Evolutionary conservation across 2,888 invertebrate species (phyloP).

Genomic region (Ophion costatus): DNA sequence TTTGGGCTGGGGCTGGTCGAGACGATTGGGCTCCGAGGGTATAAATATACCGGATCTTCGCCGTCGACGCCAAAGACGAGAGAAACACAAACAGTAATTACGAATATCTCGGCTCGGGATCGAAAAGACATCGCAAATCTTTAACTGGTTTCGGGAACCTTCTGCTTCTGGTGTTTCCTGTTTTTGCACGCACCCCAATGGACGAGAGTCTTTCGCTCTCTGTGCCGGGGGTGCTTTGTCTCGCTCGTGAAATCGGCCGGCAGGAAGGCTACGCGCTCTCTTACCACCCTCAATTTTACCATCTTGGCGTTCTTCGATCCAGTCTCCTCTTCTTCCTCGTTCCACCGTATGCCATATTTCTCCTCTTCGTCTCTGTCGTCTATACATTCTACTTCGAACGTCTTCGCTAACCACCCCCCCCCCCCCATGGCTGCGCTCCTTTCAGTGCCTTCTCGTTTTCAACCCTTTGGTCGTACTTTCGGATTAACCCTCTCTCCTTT

Average conservation of each 20-base stretch:
- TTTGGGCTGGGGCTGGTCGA: slow-evolving; percentile 59
- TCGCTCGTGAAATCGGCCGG: slow-evolving; percentile 56
- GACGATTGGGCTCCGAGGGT: slow-evolving; percentile 69
- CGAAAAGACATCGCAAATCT: slow-evolving; percentile 84
- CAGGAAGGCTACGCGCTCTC: slow-evolving; percentile 43
- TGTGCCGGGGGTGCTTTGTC: slow-evolving; percentile 21
- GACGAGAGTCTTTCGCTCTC: slow-evolving; percentile 45
- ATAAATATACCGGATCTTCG: slow-evolving; percentile 76
- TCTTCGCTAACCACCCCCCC: slow-evolving; percentile 18
- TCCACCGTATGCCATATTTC: slow-evolving; percentile 49
- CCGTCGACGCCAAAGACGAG: slow-evolving; percentile 73
- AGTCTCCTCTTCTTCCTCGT: slow-evolving; percentile 50
- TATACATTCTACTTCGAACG: slow-evolving; percentile 11
- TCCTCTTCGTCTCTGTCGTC: slow-evolving; percentile 43
- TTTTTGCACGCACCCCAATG: slow-evolving; percentile 62
- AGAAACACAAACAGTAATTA: slow-evolving; percentile 84
- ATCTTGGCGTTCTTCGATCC: slow-evolving; percentile 60
- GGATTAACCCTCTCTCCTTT: slow-evolving; percentile 83
- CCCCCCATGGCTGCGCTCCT: slow-evolving; percentile 47
- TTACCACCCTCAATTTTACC: slow-evolving; percentile 56
- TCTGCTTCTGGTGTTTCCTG: slow-evolving; percentile 69
- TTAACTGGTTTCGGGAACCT: slow-evolving; percentile 82
- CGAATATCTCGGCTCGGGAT: slow-evolving; percentile 82
- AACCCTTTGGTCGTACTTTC: slow-evolving; percentile 82
- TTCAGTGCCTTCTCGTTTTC: slow-evolving; percentile 68